Evolutionary conservation across 2,797 vertebrate genomes (phyloP).

Genomic region (Manis pentadactyla): DNA sequence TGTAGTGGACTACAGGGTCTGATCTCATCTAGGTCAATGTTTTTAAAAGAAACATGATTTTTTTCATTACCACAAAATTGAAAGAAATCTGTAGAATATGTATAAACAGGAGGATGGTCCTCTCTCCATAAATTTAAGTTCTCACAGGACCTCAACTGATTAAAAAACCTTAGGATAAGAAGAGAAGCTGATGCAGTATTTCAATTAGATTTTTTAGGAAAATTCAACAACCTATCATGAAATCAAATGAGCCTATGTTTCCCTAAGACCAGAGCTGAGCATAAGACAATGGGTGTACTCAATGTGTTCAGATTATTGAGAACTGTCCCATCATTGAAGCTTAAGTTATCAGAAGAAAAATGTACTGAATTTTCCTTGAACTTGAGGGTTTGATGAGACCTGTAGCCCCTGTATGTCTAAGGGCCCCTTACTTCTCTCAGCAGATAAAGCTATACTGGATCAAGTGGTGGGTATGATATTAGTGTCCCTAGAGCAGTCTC

Average conservation of each 20-base stretch:
- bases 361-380: not conserved
- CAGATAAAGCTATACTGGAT: not conserved
- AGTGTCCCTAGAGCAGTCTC: not conserved
- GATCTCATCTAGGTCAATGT: not conserved
- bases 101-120: not conserved
- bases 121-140: not conserved
- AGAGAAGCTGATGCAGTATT: not conserved
- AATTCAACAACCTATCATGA: not conserved
- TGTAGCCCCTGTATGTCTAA: not conserved
- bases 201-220: not conserved
- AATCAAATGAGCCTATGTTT: not conserved
- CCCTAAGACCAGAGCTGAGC: not conserved
- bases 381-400: not conserved
- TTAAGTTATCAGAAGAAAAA: not conserved
- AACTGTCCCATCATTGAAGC: not conserved
- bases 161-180: not conserved
- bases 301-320: not conserved
- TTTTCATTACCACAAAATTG: constrained; percentile 20
- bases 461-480: not conserved
- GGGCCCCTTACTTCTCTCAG: not conserved
- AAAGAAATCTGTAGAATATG: not conserved
- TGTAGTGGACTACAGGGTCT: not conserved
- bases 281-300: not conserved
- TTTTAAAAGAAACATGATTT: not conserved
- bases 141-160: not conserved